A percentile compares a stretch with the other conserved stretches of the same genome.
Conservation (phyloP, 1,140 invertebrate genomes). For the Pantala flavescens region DNA sequence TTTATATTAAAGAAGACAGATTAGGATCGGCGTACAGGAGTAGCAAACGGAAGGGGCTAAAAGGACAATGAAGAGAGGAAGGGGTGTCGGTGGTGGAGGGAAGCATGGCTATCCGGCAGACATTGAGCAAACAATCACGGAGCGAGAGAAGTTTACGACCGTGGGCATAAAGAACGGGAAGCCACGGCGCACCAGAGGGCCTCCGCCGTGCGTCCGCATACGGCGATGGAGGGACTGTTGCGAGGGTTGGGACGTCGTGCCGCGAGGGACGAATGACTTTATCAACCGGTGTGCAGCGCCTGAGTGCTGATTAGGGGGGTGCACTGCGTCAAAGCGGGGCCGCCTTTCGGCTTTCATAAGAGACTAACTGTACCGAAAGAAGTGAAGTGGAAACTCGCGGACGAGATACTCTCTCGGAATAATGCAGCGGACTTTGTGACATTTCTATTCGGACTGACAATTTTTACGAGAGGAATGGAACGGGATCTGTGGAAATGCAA, state of each 20-base stretch:
- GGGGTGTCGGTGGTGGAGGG: not conserved
- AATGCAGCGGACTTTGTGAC: too few species aligned
- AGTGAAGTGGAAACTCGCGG: too few species aligned
- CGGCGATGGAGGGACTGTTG: not conserved
- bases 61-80: not conserved
- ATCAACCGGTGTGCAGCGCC: not conserved
- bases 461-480: too few species aligned
- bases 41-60: not conserved
- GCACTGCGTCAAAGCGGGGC: too few species aligned
- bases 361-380: too few species aligned
- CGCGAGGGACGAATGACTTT: not conserved
- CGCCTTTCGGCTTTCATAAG: too few species aligned
- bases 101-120: not conserved
- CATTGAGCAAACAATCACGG: slow-evolving; percentile 8
- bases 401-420: too few species aligned
- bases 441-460: too few species aligned
- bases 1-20: too few species aligned
- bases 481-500: too few species aligned
- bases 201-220: not conserved
- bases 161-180: not conserved
- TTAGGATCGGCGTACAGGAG: not conserved
- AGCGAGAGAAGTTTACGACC: not conserved
- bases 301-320: not conserved
- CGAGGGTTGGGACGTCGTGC: not conserved
- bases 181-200: not conserved